These are phyloP conservation scores for Heterocephalus glaber DNA, from an alignment of 2,113 vertebrate species.

Conservation along the genomic window DNA sequence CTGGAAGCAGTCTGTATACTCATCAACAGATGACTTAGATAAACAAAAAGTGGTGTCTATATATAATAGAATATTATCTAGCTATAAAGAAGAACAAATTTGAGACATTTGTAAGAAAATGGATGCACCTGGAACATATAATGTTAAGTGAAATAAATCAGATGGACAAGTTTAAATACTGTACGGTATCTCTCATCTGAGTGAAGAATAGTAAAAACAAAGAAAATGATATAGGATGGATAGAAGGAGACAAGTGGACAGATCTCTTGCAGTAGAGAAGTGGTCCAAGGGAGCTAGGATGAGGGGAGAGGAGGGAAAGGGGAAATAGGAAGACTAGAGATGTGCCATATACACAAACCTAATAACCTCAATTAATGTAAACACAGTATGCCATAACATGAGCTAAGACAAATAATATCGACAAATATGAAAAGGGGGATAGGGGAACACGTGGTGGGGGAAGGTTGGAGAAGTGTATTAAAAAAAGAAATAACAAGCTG, in stretches of 20 bases:
- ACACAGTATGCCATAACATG: too few species aligned
- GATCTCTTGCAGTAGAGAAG: background rate
- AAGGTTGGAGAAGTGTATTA: accelerated
- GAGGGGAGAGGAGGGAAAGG: background rate
- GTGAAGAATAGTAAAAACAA: background rate
- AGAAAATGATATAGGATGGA: background rate
- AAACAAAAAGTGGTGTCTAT: too few species aligned
- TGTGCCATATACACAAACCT: background rate
- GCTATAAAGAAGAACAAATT: too few species aligned
- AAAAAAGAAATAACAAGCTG: background rate
- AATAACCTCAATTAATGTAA: too few species aligned
- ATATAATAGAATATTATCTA: too few species aligned
- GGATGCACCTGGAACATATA: too few species aligned
- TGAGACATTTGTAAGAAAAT: too few species aligned
- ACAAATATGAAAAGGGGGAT: background rate
- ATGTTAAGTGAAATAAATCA: too few species aligned
- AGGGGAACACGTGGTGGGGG: background rate
- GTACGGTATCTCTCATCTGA: too few species aligned
- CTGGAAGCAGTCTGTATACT: too few species aligned
- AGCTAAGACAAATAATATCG: background rate
- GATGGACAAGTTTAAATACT: too few species aligned
- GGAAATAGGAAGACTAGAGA: background rate
- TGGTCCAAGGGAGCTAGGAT: background rate
- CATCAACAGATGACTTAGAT: too few species aligned
- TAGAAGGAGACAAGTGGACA: background rate